Evolutionary conservation across 2,888 invertebrate species (phyloP).

Genomic region (Luffia ferchaultella): DNA sequence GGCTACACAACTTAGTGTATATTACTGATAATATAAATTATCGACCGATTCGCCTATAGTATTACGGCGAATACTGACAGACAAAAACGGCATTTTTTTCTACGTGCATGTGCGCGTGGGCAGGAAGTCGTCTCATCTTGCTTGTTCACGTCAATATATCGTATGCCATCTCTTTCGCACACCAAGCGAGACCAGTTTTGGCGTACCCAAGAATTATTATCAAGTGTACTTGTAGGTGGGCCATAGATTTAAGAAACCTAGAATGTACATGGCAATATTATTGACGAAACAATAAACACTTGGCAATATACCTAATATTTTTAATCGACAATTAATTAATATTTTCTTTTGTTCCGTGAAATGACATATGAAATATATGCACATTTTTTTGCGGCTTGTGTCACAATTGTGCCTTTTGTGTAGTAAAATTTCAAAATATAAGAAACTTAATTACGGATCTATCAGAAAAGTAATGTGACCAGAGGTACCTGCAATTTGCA

Average conservation of each 20-base stretch:
- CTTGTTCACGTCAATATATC: background rate
- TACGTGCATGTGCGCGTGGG: background rate
- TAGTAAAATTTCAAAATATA: no score
- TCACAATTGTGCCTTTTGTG: no score
- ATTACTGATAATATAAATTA: background rate
- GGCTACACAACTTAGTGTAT: background rate
- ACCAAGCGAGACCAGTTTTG: constrained; percentile 36
- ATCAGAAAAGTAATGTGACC: no score
- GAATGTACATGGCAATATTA: background rate
- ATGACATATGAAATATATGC: no score
- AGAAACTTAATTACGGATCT: no score
- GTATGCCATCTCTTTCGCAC: constrained; percentile 20
- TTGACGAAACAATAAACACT: background rate
- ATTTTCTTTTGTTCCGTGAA: no score
- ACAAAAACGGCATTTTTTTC: background rate
- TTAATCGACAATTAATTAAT: no score
- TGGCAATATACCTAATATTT: no score
- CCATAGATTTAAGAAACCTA: background rate
- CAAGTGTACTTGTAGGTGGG: constrained; percentile 4
- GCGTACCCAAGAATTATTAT: constrained; percentile 28
- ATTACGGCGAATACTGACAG: background rate
- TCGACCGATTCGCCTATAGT: background rate
- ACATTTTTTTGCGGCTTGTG: no score
- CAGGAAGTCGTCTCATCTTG: constrained; percentile 5
- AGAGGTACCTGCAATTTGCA: no score